These are phyloP conservation scores for Chiridota heheva DNA, from an alignment of 35 echinoderm and acorn worm genomes.

Conservation along the genomic window DNA sequence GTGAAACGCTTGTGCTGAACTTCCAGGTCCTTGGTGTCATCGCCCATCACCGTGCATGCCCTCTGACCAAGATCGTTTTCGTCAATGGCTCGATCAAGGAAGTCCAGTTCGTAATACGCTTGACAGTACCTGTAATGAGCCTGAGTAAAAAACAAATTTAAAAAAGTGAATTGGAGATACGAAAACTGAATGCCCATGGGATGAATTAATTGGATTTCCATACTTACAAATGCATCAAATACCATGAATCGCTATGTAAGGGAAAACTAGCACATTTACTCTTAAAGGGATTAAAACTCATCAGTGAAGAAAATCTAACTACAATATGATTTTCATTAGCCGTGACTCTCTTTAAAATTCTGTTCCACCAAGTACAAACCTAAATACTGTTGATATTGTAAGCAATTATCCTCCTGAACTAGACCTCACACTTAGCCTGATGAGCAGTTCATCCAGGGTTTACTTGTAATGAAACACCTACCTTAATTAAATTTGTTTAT, in stretches of 20 bases:
- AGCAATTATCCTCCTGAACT: too few relatives aligned
- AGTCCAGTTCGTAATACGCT: constrained; percentile 68
- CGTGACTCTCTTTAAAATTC: too few relatives aligned
- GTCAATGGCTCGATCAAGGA: constrained; percentile 37
- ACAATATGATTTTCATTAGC: neutral
- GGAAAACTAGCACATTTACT: too few relatives aligned
- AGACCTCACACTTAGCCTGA: too few relatives aligned
- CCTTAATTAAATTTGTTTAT: too few relatives aligned
- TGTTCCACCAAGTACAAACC: too few relatives aligned
- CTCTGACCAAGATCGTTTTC: constrained; percentile 39
- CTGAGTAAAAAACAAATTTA: neutral
- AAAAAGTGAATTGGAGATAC: neutral
- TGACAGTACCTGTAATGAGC: constrained; percentile 75
- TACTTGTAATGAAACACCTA: too few relatives aligned
- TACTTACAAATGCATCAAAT: neutral
- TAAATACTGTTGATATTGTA: too few relatives aligned
- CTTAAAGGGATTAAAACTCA: neutral
- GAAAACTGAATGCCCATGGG: neutral
- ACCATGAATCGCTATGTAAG: too few relatives aligned
- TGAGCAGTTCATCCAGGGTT: too few relatives aligned
- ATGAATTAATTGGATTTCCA: neutral
- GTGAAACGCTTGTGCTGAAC: constrained; percentile 15
- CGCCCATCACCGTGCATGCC: neutral
- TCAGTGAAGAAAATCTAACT: neutral
- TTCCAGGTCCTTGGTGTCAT: constrained; percentile 31